These are phyloP conservation scores for Drosophila nr. perissopoda DNA, from an alignment of 2,888 invertebrate species.

Conservation along the genomic window DNA sequence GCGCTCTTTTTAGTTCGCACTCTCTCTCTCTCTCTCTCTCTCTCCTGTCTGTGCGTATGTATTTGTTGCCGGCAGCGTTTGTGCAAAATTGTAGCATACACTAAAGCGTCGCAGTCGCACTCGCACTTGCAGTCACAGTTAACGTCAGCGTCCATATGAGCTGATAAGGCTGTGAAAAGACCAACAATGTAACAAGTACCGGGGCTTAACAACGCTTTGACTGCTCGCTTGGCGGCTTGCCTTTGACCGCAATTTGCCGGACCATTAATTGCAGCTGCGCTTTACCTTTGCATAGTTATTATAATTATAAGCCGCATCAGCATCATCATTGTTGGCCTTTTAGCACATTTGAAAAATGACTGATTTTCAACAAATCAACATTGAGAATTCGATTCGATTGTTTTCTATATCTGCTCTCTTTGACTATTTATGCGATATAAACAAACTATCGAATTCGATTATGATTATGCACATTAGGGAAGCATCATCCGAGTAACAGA, in stretches of 20 bases:
- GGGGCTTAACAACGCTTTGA: constrained; percentile 7
- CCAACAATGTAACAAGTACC: constrained; percentile 55
- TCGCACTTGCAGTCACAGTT: constrained; percentile 4
- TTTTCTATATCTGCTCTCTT: background rate
- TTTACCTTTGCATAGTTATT: constrained; percentile 17
- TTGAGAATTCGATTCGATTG: constrained; percentile 17
- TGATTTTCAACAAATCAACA: constrained; percentile 39
- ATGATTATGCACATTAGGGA: background rate
- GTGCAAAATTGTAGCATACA: constrained; percentile 55
- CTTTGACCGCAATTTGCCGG: constrained; percentile 48
- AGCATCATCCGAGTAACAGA: background rate
- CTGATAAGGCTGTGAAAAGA: constrained; percentile 49
- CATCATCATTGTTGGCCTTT: constrained; percentile 9
- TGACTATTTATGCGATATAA: constrained; percentile 17
- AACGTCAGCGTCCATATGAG: constrained; percentile 25
- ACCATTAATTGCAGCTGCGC: constrained; percentile 44
- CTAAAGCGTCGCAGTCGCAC: constrained; percentile 28
- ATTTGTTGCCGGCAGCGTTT: constrained; percentile 4
- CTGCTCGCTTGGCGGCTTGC: constrained; percentile 1
- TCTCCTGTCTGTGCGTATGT: constrained; percentile 1
- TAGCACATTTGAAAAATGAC: background rate
- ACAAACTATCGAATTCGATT: background rate
- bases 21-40: background rate
- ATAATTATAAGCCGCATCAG: constrained; percentile 12
- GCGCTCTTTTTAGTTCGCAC: constrained; percentile 4